Base-by-base conservation (phyloP, 2,888 invertebrate genomes). In the Sepiola atlantica region DNA sequence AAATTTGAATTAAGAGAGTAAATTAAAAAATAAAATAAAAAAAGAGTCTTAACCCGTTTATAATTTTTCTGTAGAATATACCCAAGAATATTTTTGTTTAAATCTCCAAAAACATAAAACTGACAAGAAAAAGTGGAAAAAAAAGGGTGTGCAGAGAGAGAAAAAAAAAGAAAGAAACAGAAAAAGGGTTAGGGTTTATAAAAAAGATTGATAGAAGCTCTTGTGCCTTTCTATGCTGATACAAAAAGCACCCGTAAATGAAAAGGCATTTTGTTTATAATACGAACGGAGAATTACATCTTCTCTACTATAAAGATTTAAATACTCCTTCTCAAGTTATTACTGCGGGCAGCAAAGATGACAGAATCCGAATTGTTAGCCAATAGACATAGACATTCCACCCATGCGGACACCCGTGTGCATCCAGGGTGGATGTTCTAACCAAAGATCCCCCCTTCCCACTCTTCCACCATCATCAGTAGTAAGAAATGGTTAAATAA, bases 241-340 rank as follows among this genome's bases (percentile, higher is more conserved):
- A 77, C n/a, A 77, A 28, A 77, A 77, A 77, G 77, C 77, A 77
- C 77, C 77, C 77, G 77, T 77, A 77, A 77, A 77, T 77, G 77
- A n/a, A 77, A 77, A 77, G 77, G 77, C 77, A 77, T 45, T 45
- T 45, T 45, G 45, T 45, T 77, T 77, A 77, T 77, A n/a, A 77
- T 77, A n/a, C 32, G 77, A 77, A 77, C 77, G n/a, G n/a, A 77
- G 77, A 77, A 77, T 77, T 77, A 77, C n/a, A 77, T 77, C n/a
- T 77, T 77, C 77, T 77, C n/a, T 77, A 77, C 77, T 77, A 77
- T 77, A 77, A 77, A 32, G 77, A n/a, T 77, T 77, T n/a, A 77
- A 45, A 45, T 45, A 45, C 45, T 45, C 45, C 45, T 77, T 12
- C 77, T 77, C 77, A 32, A 77, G n/a, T 77, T 77, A 77, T n/a